phyloP scores from a whole-genome alignment of 2,113 vertebrate species.

The Heptranchias perlo region DNA sequence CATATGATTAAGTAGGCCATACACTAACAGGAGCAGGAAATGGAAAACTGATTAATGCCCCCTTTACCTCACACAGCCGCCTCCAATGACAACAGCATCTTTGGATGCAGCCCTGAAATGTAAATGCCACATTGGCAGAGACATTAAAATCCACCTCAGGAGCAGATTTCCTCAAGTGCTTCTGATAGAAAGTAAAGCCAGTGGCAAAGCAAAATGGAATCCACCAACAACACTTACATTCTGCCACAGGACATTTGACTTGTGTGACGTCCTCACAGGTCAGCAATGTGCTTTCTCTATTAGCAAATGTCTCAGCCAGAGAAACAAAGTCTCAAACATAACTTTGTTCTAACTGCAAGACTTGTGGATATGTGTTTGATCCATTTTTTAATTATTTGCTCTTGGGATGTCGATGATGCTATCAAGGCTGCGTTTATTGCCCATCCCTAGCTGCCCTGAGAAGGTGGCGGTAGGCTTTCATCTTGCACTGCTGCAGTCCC shows the following conservation, averaged over 20 bases:
- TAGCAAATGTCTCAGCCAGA: not conserved
- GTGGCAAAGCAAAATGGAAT: not conserved
- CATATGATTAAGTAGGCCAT: not conserved
- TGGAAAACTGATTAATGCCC: not conserved
- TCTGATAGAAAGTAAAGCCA: not conserved
- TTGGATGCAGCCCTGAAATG: not conserved
- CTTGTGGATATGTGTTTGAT: not conserved
- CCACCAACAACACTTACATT: not conserved
- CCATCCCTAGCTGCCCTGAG: not conserved
- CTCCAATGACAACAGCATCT: not conserved
- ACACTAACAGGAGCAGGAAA: not conserved
- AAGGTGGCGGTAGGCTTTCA: not conserved
- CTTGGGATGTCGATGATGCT: not conserved
- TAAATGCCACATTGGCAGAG: not conserved
- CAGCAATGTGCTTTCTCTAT: not conserved
- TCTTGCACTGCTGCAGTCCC: not conserved
- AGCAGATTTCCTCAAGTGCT: not conserved
- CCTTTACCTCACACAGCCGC: not conserved
- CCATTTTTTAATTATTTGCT: not conserved
- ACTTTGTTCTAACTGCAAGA: not conserved
- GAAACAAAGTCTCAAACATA: not conserved
- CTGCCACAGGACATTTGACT: not conserved
- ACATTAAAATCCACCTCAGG: not conserved
- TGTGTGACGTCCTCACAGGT: not conserved
- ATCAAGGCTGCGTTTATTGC: not conserved